These are phyloP conservation scores for Halocynthia aurantium DNA, from an alignment of 23 tunicate genomes.

Conservation along the genomic window DNA sequence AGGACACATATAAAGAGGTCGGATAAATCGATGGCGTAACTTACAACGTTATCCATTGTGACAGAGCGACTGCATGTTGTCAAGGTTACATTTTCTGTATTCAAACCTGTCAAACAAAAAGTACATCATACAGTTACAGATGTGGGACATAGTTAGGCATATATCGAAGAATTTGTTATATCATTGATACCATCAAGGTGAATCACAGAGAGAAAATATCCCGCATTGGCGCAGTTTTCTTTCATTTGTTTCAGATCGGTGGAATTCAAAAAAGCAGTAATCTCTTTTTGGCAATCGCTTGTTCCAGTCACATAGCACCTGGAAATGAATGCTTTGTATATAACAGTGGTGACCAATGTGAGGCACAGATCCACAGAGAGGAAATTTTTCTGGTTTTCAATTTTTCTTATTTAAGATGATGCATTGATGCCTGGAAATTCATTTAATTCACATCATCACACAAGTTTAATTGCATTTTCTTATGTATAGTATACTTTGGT, in stretches of 20 bases:
- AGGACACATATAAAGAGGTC: constrained; percentile 25
- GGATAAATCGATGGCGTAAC: constrained; percentile 10
- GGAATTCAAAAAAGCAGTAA: not conserved
- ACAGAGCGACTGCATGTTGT: not conserved
- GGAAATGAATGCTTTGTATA: not conserved
- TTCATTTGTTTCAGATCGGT: constrained; percentile 26
- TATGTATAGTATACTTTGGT: too few relatives aligned
- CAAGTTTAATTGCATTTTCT: too few relatives aligned
- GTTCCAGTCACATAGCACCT: constrained; percentile 5
- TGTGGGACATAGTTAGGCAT: not conserved
- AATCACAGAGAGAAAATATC: constrained; percentile 34
- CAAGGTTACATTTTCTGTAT: not conserved
- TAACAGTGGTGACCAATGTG: too few relatives aligned
- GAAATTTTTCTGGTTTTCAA: not conserved
- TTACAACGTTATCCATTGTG: constrained; percentile 7
- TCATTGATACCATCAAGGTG: constrained; percentile 36
- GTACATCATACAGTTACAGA: not conserved
- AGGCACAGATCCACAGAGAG: not conserved
- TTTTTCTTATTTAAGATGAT: too few relatives aligned
- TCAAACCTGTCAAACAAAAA: not conserved
- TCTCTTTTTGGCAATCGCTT: constrained; percentile 6
- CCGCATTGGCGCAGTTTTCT: constrained; percentile 42
- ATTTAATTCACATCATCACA: too few relatives aligned
- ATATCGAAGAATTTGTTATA: not conserved
- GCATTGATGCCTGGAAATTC: too few relatives aligned